phyloP scores from a whole-genome alignment of 2,797 vertebrate species.

The Danio tinwini region DNA sequence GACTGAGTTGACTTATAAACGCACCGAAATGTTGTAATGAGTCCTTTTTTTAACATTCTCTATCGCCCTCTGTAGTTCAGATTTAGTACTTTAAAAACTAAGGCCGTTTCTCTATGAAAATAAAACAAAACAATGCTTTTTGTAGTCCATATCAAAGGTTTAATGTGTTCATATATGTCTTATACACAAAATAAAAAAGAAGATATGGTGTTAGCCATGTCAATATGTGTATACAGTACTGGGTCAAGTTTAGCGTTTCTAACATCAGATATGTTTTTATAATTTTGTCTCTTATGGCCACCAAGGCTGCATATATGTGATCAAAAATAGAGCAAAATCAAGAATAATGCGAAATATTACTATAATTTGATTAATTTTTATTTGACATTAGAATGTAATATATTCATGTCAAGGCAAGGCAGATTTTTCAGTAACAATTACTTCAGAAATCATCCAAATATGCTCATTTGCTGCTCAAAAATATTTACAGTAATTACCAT shows the following conservation, averaged over 20 bases:
- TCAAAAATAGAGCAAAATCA: not conserved
- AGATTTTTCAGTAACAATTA: no score
- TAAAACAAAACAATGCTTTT: slow-evolving; percentile 1
- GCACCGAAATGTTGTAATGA: no score
- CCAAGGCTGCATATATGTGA: not conserved
- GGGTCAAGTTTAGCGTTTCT: not conserved
- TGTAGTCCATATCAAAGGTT: slow-evolving; percentile 1
- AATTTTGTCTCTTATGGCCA: not conserved
- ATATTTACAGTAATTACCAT: no score
- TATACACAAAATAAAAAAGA: slow-evolving; percentile 10
- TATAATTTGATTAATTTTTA: not conserved
- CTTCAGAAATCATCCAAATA: no score
- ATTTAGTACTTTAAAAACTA: not conserved
- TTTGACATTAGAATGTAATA: no score
- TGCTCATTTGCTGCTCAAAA: no score
- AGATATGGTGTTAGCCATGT: not conserved
- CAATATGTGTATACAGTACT: not conserved
- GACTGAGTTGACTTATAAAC: no score
- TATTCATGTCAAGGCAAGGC: no score
- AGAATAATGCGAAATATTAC: not conserved
- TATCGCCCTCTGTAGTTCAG: slow-evolving; percentile 14
- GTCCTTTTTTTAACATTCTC: not conserved
- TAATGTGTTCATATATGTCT: slow-evolving; percentile 25
- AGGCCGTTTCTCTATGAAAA: not conserved
- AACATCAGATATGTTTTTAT: not conserved